Base-by-base conservation (phyloP, 2,113 vertebrate species). In the Scatophagus argus region DNA sequence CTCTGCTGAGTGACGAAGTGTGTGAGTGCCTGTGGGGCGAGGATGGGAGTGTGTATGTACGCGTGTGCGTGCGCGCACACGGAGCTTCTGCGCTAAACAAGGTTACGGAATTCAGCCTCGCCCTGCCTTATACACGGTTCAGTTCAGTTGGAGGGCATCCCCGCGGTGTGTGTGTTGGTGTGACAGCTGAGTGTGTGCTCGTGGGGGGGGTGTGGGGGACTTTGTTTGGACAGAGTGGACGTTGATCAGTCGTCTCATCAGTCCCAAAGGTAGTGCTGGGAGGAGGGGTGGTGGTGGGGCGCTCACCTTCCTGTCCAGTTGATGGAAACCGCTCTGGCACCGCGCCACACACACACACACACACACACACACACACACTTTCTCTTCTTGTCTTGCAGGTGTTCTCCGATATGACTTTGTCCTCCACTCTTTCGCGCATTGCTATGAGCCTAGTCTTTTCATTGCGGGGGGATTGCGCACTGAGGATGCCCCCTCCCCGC, bases 101-200 rank as follows among this genome's bases (percentile, higher is more conserved):
- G 93, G 93, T 93, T 93, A 93, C 87, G 87, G 93, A 90, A 87
- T 87, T 78, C 89, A 91, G 93, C 93, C 93, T 94, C 93, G 93
- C 93, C 93, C 93, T 92, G 88, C 87, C 83, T 91, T 85, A 81
- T 82, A 81, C 75, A 80, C 77, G 79, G 88, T 89, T 91, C 86
- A 80, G 84, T 88, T 88, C 87, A 86, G 86, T 90, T 87, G 81
- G 91, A 92, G 93, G 91, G 88, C 92, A 92, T 90, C 88, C 90
- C 92, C 89, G 72, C 64, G 43, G 77, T 65, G 73, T 84, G 87
- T 44, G 38, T 44, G 68, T 27, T 31, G 25, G 34, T 55, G 67
- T 51, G 82, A 65, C 62, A 71, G 67, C 59, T 61, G 77, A n/a
- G 71, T 51, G 75, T 54, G 69, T 66, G 75, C 51, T 34, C 6